Percentiles rank a stretch among this genome's conserved stretches.
Evolutionary conservation across 2,113 vertebrate species (phyloP).

Genomic region (Pholis gunnellus): DNA sequence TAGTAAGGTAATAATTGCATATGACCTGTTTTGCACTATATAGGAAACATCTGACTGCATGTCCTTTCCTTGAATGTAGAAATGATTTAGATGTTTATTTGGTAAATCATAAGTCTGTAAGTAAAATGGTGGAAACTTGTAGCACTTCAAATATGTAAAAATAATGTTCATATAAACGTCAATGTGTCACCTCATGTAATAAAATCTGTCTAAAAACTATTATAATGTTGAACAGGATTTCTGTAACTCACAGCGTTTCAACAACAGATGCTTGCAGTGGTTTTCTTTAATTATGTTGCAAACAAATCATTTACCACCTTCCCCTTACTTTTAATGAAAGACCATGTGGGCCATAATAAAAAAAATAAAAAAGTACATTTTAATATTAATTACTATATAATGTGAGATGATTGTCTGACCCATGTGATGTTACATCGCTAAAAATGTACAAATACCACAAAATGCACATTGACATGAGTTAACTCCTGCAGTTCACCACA

Average conservation of each 20-base stretch:
- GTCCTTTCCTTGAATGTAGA: background rate
- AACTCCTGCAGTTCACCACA: constrained; percentile 13
- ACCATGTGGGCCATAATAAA: background rate
- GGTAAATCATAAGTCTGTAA: background rate
- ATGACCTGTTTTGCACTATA: background rate
- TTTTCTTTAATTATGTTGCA: background rate
- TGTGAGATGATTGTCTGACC: background rate
- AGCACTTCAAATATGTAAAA: background rate
- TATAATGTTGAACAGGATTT: background rate
- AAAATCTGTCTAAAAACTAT: background rate
- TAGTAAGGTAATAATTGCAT: background rate
- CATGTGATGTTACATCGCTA: background rate
- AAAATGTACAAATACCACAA: background rate
- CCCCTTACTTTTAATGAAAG: background rate
- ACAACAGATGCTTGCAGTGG: background rate
- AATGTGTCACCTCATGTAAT: background rate
- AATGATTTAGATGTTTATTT: background rate
- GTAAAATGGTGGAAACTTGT: background rate
- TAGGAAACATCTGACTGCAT: background rate
- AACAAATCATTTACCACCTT: background rate
- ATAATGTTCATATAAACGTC: constrained; percentile 3
- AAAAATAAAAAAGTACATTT: background rate
- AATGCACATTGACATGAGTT: background rate
- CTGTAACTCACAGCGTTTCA: background rate
- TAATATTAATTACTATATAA: background rate